Base-by-base conservation (phyloP, 2,113 vertebrate species). In the Pseudonaja textilis region DNA sequence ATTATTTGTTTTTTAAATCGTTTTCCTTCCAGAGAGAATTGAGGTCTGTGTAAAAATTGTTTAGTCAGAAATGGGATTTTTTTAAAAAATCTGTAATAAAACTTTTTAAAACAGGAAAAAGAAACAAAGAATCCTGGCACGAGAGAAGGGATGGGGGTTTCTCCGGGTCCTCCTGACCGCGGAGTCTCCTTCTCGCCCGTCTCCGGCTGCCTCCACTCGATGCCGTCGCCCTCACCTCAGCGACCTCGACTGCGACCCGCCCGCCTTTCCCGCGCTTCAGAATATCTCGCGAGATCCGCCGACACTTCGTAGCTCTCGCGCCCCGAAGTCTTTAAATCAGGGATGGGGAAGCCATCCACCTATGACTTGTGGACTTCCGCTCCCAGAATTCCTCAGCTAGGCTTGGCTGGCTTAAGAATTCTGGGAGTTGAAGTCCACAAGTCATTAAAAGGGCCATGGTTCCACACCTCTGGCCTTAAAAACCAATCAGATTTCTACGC, bases 111-210 rank as follows among this genome's bases (percentile, higher is more conserved):
- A 50, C 47, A 50, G 47, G 47, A 50, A 50, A 50, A 50, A 50
- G 9, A 50, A 50, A 50, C 1, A 42, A 9, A 50, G 26, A 64
- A 64, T 9, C 8, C 25, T 11, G 59, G 25, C 25, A 11, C 9
- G 25, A 26, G 59, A 29, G 25, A 50, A 50, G 47, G 0, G 23
- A 7, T 1, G 7, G 47, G 47, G 45, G 45, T 5, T 50, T 59
- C 23, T 25, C 57, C 7, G 22, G 7, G 22, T 59, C 57, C 23
- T 12, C 96, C 98, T 98, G 94, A 98, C 98, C 98, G 96, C 89
- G 96, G 96, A 91, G 97, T 96, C 8, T 98, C 98, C 90, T 96
- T 95, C 20, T 98, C 98, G 50, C 97, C 97, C 22, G 50, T 94
- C 92, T 11, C 29, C 95, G 97, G 93, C 97, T 98, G 98, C 69